These are phyloP conservation scores for Gambusia holbrooki DNA, from an alignment of 2,113 vertebrate species.

Conservation along the genomic window DNA sequence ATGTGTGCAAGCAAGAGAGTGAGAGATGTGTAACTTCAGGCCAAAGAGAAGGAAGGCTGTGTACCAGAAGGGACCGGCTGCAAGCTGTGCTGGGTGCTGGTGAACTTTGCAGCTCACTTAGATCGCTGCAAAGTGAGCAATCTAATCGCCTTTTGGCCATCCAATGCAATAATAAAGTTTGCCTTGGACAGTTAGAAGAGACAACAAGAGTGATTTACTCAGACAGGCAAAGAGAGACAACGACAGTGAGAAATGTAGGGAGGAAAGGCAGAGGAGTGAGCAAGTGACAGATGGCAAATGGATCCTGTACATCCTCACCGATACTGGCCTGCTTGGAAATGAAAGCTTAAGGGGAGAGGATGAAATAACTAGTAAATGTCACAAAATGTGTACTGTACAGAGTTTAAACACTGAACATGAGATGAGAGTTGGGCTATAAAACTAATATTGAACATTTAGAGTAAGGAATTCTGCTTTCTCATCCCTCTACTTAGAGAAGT, in stretches of 20 bases:
- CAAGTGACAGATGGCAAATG: conserved; percentile 48
- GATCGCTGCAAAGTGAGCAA: conserved; percentile 37
- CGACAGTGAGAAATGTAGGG: neutral
- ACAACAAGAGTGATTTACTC: conserved; percentile 40
- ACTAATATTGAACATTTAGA: neutral
- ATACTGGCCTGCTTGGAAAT: conserved; percentile 39
- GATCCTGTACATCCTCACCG: conserved; percentile 41
- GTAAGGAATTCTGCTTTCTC: too few relatives aligned
- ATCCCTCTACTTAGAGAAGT: too few relatives aligned
- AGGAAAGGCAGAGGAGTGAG: conserved; percentile 9
- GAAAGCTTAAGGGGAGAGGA: neutral
- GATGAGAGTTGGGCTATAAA: neutral
- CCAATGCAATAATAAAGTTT: conserved; percentile 47
- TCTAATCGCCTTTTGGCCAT: conserved; percentile 46
- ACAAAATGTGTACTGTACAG: neutral
- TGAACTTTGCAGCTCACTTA: too few relatives aligned
- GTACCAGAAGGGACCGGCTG: conserved; percentile 33
- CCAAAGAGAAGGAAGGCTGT: conserved; percentile 17
- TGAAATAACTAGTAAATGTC: neutral
- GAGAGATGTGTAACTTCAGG: conserved; percentile 31
- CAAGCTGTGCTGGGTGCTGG: conserved; percentile 33
- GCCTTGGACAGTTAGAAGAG: conserved; percentile 38
- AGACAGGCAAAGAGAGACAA: conserved; percentile 21
- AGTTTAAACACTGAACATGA: neutral
- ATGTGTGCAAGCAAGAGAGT: conserved; percentile 5